phyloP scores from a whole-genome alignment of 2,888 invertebrate genomes.

The Hyles lineata region DNA sequence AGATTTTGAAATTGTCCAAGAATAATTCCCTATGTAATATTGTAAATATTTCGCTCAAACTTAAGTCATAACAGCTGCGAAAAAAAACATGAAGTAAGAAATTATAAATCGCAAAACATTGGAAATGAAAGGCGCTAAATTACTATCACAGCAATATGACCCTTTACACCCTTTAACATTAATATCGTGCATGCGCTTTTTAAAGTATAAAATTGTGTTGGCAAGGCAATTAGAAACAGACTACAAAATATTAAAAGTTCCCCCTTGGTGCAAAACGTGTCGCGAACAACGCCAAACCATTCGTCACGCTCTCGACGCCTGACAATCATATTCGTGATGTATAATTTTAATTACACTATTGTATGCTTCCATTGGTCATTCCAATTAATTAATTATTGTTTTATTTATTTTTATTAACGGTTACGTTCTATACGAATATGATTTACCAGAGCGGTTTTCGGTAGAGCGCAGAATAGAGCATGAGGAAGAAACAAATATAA shows the following conservation, averaged over 20 bases:
- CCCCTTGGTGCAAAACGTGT: conserved; percentile 62
- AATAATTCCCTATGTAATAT: too few species aligned
- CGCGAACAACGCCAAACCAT: conserved; percentile 56
- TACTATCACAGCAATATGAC: background rate
- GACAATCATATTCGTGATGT: conserved; percentile 55
- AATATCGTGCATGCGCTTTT: conserved; percentile 56
- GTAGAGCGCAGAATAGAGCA: too few species aligned
- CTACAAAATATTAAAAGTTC: conserved; percentile 74
- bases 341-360: conserved; percentile 30
- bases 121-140: conserved; percentile 1
- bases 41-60: too few species aligned
- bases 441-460: too few species aligned
- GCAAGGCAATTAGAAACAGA: conserved; percentile 73
- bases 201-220: conserved; percentile 57
- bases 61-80: too few species aligned
- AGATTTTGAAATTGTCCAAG: too few species aligned
- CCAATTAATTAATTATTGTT: conserved; percentile 4
- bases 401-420: background rate
- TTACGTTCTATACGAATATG: background rate
- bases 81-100: background rate
- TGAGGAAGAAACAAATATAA: too few species aligned
- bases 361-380: conserved; percentile 1
- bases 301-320: conserved; percentile 57
- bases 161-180: conserved; percentile 47
- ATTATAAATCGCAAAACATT: conserved; percentile 1